Conservation (phyloP, 2,888 invertebrate genomes). For the Aleiodes testaceus region DNA sequence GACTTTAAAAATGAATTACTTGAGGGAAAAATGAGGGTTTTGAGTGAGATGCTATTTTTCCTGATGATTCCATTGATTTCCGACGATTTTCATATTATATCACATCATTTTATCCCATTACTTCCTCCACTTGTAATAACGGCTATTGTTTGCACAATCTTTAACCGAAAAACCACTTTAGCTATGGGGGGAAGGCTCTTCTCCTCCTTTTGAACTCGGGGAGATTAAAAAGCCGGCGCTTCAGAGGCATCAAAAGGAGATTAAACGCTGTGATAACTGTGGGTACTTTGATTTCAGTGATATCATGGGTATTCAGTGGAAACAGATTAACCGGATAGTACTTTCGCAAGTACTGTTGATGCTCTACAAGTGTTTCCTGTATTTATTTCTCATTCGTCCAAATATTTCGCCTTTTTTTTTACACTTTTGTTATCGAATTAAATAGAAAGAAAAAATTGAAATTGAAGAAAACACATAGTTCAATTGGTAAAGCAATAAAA, state of each 20-base stretch:
- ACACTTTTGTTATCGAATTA: no score
- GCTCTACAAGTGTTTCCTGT: neutral
- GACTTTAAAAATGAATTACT: no score
- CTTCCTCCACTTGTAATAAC: no score
- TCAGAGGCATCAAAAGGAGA: slow-evolving; percentile 13
- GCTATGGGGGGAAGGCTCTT: neutral
- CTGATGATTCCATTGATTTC: no score
- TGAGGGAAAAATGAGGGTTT: no score
- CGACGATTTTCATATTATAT: no score
- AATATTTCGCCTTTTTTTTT: no score
- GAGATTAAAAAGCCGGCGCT: slow-evolving; percentile 2
- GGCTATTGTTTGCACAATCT: no score
- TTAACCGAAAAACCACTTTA: neutral
- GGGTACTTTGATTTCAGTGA: slow-evolving; percentile 5
- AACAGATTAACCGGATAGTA: neutral
- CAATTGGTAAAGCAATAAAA: slow-evolving; percentile 43
- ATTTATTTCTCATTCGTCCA: no score
- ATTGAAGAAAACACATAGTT: slow-evolving; percentile 10
- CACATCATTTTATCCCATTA: no score
- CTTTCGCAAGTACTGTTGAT: neutral
- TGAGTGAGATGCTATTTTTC: no score
- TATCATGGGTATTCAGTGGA: neutral
- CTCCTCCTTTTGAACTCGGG: slow-evolving; percentile 3
- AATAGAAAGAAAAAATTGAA: neutral
- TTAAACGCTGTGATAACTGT: slow-evolving; percentile 1